phyloP scores from a whole-genome alignment of 2,888 invertebrate species.

The Sarcophaga variegata region DNA sequence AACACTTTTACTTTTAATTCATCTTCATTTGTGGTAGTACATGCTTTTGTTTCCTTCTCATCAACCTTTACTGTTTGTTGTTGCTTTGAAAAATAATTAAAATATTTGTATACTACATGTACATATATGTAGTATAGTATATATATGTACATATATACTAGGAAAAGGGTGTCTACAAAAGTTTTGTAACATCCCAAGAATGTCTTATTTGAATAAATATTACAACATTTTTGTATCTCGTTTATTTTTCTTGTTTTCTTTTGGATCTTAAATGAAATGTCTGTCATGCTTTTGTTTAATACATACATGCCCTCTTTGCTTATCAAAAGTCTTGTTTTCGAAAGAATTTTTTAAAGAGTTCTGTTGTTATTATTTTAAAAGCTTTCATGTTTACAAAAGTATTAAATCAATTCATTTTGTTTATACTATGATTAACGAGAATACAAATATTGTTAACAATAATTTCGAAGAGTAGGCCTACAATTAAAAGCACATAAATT shows the following conservation, averaged over 20 bases:
- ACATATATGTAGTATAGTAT: neutral
- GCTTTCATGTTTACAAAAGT: slow-evolving; percentile 4
- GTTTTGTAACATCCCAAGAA: neutral
- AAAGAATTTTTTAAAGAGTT: slow-evolving; percentile 3
- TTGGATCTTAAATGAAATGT: neutral
- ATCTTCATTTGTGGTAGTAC: slow-evolving; percentile 48
- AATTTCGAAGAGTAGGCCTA: neutral
- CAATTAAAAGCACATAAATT: too few species aligned
- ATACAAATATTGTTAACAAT: slow-evolving; percentile 2
- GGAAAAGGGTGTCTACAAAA: neutral
- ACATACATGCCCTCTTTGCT: neutral
- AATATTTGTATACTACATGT: slow-evolving; percentile 1
- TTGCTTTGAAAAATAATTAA: slow-evolving; percentile 2
- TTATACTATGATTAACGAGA: neutral
- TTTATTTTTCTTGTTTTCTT: neutral
- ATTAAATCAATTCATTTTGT: neutral
- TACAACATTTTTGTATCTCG: neutral
- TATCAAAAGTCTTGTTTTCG: neutral
- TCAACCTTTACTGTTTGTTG: neutral
- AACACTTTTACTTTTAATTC: slow-evolving; percentile 68
- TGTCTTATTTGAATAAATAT: neutral
- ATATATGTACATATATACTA: neutral
- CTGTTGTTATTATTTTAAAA: neutral
- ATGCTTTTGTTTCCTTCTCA: slow-evolving; percentile 12
- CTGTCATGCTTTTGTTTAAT: slow-evolving; percentile 8